Evolutionary conservation across 1,140 invertebrate genomes (phyloP), one percentile per base, ranked within the genome.

Genomic region (Heliconius nattereri): DNA sequence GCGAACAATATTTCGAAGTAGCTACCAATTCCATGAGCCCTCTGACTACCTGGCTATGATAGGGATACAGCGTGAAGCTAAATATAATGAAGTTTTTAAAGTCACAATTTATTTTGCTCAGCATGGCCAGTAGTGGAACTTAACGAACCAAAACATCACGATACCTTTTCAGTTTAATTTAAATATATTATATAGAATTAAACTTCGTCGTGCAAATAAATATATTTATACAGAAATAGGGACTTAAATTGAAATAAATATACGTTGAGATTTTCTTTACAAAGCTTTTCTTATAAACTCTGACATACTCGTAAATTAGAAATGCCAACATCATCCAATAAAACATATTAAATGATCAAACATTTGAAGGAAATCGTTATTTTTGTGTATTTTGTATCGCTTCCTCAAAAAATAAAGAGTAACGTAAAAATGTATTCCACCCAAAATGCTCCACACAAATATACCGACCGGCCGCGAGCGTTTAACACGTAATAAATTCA

Each of bases 401-500:
- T 66, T 29, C 3, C 54, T 8, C 3, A 26, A n/a, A 29, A 26
- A 66, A 66, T 26, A 29, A 66, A n/a, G 54, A 29, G 23, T 26
- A 26, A 11, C 60, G 60, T 66, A 16, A 16, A 66, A 66, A 26
- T 29, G 3, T 13, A 26, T 9, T 66, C 11, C 3, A 16, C 20
- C 23, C 26, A 29, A 29, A 66, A 66, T n/a, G 2, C 23, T 66
- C 0, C 3, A 57, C n/a, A 66, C 8, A 23, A 66, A 26, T 66
- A 66, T 66, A 26, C 26, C 5, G 23, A 9, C 57, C 23, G 57
- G 57, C 57, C 23, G 57, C 57, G 23, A 66, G 23, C 57, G 23
- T 66, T 66, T 29, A 66, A 66, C 57, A 66, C 26, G 26, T 66
- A 66, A 66, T 66, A 66, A 66, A 66, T 66, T 66, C 60, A 66